Evolutionary conservation across 2,113 vertebrate species (phyloP).

Genomic region (Rana temporaria): DNA sequence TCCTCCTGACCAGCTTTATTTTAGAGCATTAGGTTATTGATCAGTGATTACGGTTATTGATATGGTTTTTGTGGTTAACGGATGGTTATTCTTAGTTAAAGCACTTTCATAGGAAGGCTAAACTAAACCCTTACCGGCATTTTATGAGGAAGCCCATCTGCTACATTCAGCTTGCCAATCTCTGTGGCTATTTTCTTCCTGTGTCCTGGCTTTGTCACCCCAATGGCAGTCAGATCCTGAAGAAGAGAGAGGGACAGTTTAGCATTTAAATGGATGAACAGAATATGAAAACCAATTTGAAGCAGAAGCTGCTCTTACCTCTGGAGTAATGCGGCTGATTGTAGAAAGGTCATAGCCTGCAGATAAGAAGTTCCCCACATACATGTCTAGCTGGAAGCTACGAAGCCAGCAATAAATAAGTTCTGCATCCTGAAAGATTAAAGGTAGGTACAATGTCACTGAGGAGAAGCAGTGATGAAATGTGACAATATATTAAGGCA

Average conservation of each 20-base stretch:
- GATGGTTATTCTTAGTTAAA: background rate
- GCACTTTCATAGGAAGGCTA: background rate
- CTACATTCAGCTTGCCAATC: slow-evolving; percentile 89
- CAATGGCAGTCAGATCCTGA: slow-evolving; percentile 94
- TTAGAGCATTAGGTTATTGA: too few species aligned
- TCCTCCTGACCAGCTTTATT: too few species aligned
- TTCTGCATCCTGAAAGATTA: slow-evolving; percentile 82
- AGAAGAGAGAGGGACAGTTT: background rate
- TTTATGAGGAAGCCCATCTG: slow-evolving; percentile 92
- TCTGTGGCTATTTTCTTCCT: slow-evolving; percentile 94
- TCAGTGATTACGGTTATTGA: too few species aligned
- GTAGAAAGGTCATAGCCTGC: slow-evolving; percentile 94
- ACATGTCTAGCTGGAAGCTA: slow-evolving; percentile 93
- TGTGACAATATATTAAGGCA: too few species aligned
- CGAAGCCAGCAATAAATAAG: slow-evolving; percentile 94
- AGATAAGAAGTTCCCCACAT: slow-evolving; percentile 85
- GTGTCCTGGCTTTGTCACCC: slow-evolving; percentile 94
- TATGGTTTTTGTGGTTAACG: too few species aligned
- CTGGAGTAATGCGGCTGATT: slow-evolving; percentile 96
- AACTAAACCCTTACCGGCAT: slow-evolving; percentile 81
- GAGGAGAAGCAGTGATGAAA: too few species aligned
- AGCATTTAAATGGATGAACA: background rate
- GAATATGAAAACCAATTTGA: background rate
- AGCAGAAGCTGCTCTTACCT: slow-evolving; percentile 74
- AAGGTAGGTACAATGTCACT: background rate